Evolutionary conservation across 2,113 vertebrate species (phyloP).

Genomic region (Cephalophus harveyi): DNA sequence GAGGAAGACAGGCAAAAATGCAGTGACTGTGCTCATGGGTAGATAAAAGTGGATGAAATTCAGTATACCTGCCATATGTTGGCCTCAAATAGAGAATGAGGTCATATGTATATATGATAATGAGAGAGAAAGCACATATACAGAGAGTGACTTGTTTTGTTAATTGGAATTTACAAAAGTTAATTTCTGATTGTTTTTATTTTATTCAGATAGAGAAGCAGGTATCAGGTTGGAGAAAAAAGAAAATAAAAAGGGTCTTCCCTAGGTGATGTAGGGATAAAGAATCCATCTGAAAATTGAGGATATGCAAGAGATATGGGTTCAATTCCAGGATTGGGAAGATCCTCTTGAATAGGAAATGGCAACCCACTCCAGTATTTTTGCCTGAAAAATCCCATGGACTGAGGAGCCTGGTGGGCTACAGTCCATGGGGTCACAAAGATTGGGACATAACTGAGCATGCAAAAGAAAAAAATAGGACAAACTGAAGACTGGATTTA

Average conservation of each 20-base stretch:
- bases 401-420: not conserved
- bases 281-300: not conserved
- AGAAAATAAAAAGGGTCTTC: not conserved
- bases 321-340: not conserved
- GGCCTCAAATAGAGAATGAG: not conserved
- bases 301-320: not conserved
- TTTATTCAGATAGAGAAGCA: not conserved
- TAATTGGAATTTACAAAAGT: not conserved
- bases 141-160: not conserved
- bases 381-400: not conserved
- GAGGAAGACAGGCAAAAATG: not conserved
- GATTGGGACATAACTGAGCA: not conserved
- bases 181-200: not conserved
- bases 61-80: too few species aligned
- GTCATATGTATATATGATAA: not conserved
- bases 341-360: not conserved
- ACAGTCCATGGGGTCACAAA: not conserved
- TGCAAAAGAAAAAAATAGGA: not conserved
- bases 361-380: not conserved
- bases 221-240: not conserved
- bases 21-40: accelerated
- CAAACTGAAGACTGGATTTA: not conserved
- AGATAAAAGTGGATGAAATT: not conserved
- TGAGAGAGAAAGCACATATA: not conserved
- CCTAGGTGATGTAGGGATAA: not conserved